These are phyloP conservation scores for Rhagoletis pomonella DNA, from an alignment of 1,140 invertebrate genomes.

Conservation along the genomic window DNA sequence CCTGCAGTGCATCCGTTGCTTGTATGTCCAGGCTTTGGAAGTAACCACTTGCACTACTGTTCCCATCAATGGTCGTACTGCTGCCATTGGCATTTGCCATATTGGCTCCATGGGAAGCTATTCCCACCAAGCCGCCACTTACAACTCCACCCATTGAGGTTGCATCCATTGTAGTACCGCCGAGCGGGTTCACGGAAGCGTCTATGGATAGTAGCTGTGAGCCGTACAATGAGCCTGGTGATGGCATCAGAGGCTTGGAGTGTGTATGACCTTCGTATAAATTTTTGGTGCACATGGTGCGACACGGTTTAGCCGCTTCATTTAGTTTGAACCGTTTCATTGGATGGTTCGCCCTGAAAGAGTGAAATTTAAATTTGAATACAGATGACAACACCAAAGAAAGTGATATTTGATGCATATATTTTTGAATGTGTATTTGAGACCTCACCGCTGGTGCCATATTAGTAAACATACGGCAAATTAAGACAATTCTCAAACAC, in stretches of 20 bases:
- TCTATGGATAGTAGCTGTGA: conserved; percentile 66
- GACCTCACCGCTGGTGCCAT: neutral
- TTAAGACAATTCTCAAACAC: neutral
- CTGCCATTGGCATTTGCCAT: neutral
- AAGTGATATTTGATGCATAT: neutral
- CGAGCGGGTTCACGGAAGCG: conserved; percentile 15
- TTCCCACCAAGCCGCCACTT: conserved; percentile 54
- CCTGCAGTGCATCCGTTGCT: conserved; percentile 59
- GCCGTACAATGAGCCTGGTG: conserved; percentile 68
- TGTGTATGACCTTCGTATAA: conserved; percentile 79
- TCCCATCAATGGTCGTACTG: neutral
- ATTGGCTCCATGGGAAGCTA: neutral
- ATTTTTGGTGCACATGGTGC: conserved; percentile 73
- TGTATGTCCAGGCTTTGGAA: conserved; percentile 69
- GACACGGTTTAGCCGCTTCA: conserved; percentile 63
- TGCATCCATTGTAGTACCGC: conserved; percentile 24
- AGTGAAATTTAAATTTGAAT: neutral
- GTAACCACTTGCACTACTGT: conserved; percentile 54
- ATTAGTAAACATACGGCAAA: neutral
- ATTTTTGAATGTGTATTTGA: neutral
- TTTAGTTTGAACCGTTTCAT: conserved; percentile 87
- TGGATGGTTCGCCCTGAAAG: conserved; percentile 85
- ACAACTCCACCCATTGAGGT: conserved; percentile 49
- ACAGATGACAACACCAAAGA: conserved; percentile 36
- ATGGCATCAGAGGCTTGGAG: conserved; percentile 74